Conservation (phyloP, 2,797 vertebrate genomes). For the Tadarida brasiliensis region DNA sequence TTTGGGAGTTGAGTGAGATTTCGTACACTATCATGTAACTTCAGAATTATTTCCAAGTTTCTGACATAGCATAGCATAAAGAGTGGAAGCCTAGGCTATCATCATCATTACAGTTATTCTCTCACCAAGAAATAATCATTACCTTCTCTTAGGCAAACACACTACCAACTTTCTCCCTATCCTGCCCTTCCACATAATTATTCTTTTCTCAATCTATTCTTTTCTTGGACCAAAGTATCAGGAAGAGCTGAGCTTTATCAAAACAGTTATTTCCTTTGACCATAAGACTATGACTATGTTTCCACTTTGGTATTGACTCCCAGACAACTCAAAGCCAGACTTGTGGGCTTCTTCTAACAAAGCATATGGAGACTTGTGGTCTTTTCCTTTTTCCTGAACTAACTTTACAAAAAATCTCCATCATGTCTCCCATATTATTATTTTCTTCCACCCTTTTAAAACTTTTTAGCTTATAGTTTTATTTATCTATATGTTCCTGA, state of each 20-base stretch:
- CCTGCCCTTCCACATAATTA: not conserved
- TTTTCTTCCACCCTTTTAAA: not conserved
- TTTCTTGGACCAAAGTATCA: not conserved
- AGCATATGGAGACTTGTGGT: not conserved
- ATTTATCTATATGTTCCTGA: not conserved
- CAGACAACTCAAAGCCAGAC: not conserved
- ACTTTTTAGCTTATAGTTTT: not conserved
- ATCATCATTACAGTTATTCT: not conserved
- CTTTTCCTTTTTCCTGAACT: not conserved
- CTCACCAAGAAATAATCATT: not conserved
- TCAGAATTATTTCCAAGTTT: not conserved
- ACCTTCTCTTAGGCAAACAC: not conserved
- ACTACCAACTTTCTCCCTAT: not conserved
- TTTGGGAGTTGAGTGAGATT: not conserved
- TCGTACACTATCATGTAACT: not conserved
- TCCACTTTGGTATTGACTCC: not conserved
- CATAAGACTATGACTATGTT: not conserved
- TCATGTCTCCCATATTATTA: not conserved
- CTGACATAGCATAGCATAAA: not conserved
- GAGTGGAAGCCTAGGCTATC: not conserved
- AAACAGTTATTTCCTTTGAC: not conserved
- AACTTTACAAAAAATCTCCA: not conserved
- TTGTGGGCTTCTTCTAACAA: not conserved
- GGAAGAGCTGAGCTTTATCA: not conserved
- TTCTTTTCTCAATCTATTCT: not conserved